A percentile compares a stretch with the other conserved stretches of the same genome.
Evolutionary conservation across 2,888 invertebrate genomes (phyloP).

Genomic region (Sympetrum striolatum): DNA sequence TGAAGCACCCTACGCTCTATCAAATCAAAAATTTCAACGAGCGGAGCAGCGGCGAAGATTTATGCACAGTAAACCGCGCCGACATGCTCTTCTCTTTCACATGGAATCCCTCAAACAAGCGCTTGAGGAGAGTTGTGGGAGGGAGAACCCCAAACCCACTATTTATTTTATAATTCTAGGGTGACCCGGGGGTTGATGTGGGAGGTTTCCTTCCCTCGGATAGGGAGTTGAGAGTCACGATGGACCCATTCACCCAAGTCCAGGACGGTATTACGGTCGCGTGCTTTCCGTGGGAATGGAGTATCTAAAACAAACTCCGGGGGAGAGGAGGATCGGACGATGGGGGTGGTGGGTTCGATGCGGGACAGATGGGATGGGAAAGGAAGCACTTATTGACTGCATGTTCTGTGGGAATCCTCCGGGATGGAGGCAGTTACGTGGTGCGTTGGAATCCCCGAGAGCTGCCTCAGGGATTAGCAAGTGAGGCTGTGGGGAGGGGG

Average conservation of each 20-base stretch:
- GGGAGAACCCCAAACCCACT: background rate
- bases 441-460: conserved; percentile 10
- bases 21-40: background rate
- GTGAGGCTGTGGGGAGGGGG: background rate
- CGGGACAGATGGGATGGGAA: background rate
- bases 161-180: conserved; percentile 35
- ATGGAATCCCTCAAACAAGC: background rate
- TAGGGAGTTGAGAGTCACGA: conserved; percentile 15
- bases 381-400: conserved; percentile 1
- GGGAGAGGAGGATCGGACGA: background rate
- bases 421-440: background rate
- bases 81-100: background rate
- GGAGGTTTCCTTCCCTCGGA: background rate
- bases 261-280: background rate
- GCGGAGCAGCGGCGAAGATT: background rate
- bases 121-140: background rate
- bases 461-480: background rate
- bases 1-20: background rate
- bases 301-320: conserved; percentile 11
- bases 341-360: background rate
- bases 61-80: conserved; percentile 26
- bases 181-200: background rate
- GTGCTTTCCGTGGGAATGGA: conserved; percentile 21
- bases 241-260: background rate
- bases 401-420: conserved; percentile 16